Evolutionary conservation across 1,140 invertebrate genomes (phyloP).

Genomic region (Zaprionus africanus): DNA sequence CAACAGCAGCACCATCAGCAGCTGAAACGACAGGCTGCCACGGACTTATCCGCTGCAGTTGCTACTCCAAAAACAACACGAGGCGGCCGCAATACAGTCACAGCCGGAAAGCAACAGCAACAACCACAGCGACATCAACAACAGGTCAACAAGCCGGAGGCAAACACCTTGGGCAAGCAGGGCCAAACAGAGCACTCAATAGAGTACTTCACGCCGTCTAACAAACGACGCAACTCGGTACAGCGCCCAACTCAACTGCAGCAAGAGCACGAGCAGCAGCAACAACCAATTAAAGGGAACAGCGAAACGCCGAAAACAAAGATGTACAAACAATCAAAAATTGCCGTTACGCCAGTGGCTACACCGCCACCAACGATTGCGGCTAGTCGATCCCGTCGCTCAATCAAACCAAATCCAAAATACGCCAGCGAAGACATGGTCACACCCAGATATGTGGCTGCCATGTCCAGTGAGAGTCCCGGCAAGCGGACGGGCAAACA

Average conservation of each 20-base stretch:
- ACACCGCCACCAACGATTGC: constrained; percentile 75
- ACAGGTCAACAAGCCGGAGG: neutral
- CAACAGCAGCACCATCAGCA: neutral
- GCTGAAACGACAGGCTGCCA: constrained; percentile 10
- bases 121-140: neutral
- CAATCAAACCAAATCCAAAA: constrained; percentile 84
- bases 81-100: neutral
- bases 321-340: constrained; percentile 58
- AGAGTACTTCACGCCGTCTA: neutral
- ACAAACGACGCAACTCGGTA: constrained; percentile 33
- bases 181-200: neutral
- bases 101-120: no score
- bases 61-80: neutral
- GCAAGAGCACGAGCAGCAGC: neutral
- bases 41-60: neutral
- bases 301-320: constrained; percentile 35
- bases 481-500: constrained; percentile 40
- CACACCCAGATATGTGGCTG: constrained; percentile 70
- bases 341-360: constrained; percentile 10
- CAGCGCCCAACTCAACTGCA: neutral
- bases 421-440: constrained; percentile 80
- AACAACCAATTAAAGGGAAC: neutral
- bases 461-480: constrained; percentile 20
- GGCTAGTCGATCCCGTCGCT: constrained; percentile 72
- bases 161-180: neutral